phyloP scores from a whole-genome alignment of 2,797 vertebrate genomes.

The Rhinoraja longicauda region DNA sequence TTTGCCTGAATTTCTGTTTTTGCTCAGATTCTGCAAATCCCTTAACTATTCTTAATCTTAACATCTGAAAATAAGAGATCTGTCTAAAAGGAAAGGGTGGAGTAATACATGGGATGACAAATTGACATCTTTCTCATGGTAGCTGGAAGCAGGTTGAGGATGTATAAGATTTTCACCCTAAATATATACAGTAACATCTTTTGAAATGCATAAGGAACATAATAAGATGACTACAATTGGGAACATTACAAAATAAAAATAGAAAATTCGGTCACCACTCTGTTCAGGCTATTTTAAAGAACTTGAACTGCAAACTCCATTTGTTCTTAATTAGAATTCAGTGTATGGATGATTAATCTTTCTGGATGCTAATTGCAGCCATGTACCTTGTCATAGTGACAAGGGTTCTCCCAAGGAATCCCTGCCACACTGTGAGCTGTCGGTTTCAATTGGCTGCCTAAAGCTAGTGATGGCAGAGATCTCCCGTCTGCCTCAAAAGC shows the following conservation, averaged over 20 bases:
- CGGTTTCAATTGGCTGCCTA: neutral
- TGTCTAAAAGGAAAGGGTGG: too few relatives aligned
- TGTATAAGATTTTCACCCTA: too few relatives aligned
- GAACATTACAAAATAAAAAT: constrained; percentile 6
- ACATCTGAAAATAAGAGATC: neutral
- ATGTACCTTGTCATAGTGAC: neutral
- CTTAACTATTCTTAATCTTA: neutral
- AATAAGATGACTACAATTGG: neutral
- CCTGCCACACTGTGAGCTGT: neutral
- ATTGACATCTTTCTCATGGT: too few relatives aligned
- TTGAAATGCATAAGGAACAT: neutral
- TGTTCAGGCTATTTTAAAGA: neutral
- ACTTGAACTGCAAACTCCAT: neutral
- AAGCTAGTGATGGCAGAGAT: neutral
- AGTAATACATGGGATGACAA: too few relatives aligned
- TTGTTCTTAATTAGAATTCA: neutral
- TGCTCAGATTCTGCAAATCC: neutral
- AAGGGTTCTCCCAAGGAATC: neutral
- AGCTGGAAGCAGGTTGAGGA: too few relatives aligned
- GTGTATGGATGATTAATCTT: neutral
- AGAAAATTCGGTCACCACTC: neutral
- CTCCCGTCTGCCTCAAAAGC: neutral
- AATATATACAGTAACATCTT: too few relatives aligned
- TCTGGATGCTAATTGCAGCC: neutral
- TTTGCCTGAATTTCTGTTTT: neutral